Evolutionary conservation across 2,797 vertebrate genomes (phyloP).

Genomic region (Gallirallus australis): DNA sequence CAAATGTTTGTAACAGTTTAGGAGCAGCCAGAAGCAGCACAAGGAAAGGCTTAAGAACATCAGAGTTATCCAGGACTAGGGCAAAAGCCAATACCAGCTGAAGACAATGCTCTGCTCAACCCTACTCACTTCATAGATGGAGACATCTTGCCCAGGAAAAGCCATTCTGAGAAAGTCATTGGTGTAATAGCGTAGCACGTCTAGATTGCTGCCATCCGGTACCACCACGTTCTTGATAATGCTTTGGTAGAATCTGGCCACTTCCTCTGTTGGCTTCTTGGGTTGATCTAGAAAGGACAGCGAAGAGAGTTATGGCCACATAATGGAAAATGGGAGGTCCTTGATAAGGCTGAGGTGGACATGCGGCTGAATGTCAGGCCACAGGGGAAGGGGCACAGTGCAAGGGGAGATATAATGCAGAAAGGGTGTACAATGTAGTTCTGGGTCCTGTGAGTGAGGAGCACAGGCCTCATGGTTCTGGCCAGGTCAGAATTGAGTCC

Average conservation of each 20-base stretch:
- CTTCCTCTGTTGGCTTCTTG: background rate
- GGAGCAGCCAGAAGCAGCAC: background rate
- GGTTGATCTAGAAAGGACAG: background rate
- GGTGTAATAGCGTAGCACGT: background rate
- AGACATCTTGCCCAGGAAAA: background rate
- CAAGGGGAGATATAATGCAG: background rate
- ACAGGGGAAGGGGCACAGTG: background rate
- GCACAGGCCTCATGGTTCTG: background rate
- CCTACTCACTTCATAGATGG: background rate
- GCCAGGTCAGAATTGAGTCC: too few relatives aligned
- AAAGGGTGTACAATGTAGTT: background rate
- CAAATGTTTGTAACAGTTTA: background rate
- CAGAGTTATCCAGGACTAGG: background rate
- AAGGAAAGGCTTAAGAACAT: background rate
- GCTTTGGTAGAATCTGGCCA: background rate
- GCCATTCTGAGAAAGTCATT: background rate
- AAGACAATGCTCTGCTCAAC: background rate
- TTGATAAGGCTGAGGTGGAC: background rate
- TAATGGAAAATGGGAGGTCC: background rate
- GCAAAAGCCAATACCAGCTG: background rate
- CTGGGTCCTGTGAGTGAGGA: background rate
- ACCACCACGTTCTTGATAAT: background rate
- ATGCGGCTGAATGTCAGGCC: fast-evolving
- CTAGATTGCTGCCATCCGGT: background rate
- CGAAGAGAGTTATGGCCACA: background rate